Evolutionary conservation across 2,113 vertebrate species (phyloP), one percentile per base, ranked within the genome.

Genomic region (Dasyornis broadbenti): DNA sequence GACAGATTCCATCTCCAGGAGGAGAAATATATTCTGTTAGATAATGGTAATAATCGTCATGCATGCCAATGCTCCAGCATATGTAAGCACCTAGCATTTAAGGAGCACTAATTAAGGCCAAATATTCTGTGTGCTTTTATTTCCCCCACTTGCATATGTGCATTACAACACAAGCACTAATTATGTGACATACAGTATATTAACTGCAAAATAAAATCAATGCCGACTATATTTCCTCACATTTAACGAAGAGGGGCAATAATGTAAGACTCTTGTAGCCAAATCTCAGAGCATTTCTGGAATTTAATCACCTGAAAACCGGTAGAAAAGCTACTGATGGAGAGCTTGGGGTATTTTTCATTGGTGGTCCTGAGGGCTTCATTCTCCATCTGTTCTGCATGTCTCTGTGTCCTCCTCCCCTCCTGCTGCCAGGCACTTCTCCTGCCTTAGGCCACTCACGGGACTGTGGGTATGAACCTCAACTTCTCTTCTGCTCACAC

Each of bases 121-220:
- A 89, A 81, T 90, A 78, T 68, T 76, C 53, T 91, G 39, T 80
- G 88, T 68, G 8, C 21, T 86, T 94, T 92, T 83, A 93, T 95
- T 93, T 95, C 89, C 21, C 80, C 86, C 80, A 28, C 49, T 93
- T 93, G 88, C 49, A 40, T 49, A 42, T 4, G 26, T 61, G 35
- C 31, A 64, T 83, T 96, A 68, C 12, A 86, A 59, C 28, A 59
- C 56, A 68, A 45, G 1, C 11, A 42, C 45, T 86, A 68, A 86
- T 86, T 78, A 44, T 68, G 44, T 50, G 68, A 31, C 82, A 63
- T 47, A 11, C 7, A 78, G 15, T 60, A 39, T 75, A 78, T 84
- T 71, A 93, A 63, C 60, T 39, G 7, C 57, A 93, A 95, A 86
- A 89, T 81, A 64, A 93, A 83, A 84, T 52, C 60, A 60, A 26